These are phyloP conservation scores for Gastrophysa polygoni DNA, from an alignment of 2,888 invertebrate genomes.

Conservation along the genomic window DNA sequence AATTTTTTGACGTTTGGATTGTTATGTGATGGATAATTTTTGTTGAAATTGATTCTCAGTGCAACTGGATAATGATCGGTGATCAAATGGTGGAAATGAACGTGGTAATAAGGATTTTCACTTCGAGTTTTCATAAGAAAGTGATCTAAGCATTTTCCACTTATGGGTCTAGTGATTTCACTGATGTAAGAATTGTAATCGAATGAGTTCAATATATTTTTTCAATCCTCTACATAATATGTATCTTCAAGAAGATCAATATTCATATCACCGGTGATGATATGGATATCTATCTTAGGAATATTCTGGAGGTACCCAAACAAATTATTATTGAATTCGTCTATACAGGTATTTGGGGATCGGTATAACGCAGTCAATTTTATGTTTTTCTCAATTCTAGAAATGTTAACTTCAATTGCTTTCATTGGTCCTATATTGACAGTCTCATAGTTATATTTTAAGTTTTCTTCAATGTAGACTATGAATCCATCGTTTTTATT, in stretches of 20 bases:
- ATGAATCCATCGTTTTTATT: too few species aligned
- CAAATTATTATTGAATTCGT: too few species aligned
- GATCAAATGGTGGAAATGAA: background rate
- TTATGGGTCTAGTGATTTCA: background rate
- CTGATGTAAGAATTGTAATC: background rate
- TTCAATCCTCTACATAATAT: too few species aligned
- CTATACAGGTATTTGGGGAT: too few species aligned
- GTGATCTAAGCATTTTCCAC: background rate
- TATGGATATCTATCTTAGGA: background rate
- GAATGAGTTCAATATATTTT: background rate
- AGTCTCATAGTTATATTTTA: too few species aligned
- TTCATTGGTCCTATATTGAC: too few species aligned
- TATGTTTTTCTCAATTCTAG: too few species aligned
- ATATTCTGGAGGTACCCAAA: background rate
- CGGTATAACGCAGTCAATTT: too few species aligned
- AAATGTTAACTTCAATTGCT: too few species aligned
- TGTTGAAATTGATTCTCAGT: background rate
- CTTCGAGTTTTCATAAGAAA: background rate
- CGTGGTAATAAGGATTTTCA: too few species aligned
- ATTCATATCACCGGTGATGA: slow-evolving; percentile 1
- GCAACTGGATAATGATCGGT: slow-evolving; percentile 4
- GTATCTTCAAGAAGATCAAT: background rate
- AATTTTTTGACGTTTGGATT: background rate
- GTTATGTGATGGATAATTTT: background rate
- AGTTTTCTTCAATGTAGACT: too few species aligned